Conservation (phyloP, 2,888 invertebrate species). For the Acanthococcus lagerstroemiae region DNA sequence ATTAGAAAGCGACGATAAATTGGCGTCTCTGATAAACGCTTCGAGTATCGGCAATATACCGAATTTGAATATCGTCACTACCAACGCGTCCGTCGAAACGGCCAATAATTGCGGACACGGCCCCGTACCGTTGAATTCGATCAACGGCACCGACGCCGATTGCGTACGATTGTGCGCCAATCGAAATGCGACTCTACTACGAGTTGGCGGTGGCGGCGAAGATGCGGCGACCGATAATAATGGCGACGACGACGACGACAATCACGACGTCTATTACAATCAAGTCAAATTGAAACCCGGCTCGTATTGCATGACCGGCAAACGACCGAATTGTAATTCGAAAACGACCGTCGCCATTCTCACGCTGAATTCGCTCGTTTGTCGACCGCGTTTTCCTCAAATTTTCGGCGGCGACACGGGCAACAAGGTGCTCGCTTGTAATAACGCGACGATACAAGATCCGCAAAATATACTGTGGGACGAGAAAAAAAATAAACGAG, state of each 20-base stretch:
- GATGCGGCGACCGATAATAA: too few relatives aligned
- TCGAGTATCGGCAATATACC: slow-evolving; percentile 8
- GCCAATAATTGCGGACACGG: slow-evolving; percentile 7
- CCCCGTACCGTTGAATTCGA: not conserved
- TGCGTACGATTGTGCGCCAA: slow-evolving; percentile 1
- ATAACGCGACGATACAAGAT: not conserved
- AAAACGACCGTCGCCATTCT: not conserved
- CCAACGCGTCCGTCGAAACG: not conserved
- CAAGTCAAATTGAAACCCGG: not conserved
- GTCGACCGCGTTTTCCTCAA: not conserved
- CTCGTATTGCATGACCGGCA: not conserved
- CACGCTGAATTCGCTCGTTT: slow-evolving; percentile 6
- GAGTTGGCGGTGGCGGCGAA: too few relatives aligned
- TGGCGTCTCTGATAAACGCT: not conserved
- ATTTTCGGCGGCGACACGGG: not conserved
- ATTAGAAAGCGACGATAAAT: not conserved
- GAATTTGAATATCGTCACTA: not conserved
- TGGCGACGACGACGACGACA: too few relatives aligned
- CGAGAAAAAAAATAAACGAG: not conserved
- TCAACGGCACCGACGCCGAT: not conserved
- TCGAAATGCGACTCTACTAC: not conserved
- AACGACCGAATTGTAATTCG: not conserved
- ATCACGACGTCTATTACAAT: not conserved
- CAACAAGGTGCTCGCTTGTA: not conserved
- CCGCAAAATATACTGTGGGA: slow-evolving; percentile 2